Conservation (phyloP, 2,113 vertebrate species). For the Otocyon megalotis region DNA sequence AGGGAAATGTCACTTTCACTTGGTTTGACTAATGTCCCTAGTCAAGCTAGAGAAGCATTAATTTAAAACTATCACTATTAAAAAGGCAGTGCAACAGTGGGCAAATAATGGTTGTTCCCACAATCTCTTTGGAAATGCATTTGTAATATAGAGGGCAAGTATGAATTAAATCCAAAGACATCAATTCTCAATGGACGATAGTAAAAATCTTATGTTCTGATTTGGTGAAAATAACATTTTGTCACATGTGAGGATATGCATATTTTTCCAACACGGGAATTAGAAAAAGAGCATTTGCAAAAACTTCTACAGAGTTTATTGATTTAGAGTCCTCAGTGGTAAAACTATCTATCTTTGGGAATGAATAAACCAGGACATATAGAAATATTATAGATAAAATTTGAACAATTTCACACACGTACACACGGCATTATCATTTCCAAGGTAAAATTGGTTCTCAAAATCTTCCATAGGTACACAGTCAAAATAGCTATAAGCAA, state of each 20-base stretch:
- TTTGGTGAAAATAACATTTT: conserved; percentile 48
- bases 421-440: background rate
- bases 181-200: background rate
- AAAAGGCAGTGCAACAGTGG: conserved; percentile 6
- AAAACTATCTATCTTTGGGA: background rate
- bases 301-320: background rate
- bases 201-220: background rate
- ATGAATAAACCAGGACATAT: background rate
- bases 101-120: conserved; percentile 9
- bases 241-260: background rate
- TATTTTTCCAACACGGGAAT: background rate
- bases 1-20: conserved; percentile 66
- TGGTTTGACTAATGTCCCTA: conserved; percentile 65
- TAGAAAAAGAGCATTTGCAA: background rate
- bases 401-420: background rate
- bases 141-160: background rate
- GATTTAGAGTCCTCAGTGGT: background rate
- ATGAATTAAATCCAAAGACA: conserved; percentile 46
- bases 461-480: background rate
- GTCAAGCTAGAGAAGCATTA: conserved; percentile 49
- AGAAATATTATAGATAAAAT: background rate
- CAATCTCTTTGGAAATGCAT: conserved; percentile 44
- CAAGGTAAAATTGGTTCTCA: background rate
- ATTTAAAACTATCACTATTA: conserved; percentile 55
- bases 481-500: background rate